Percentiles rank a stretch among this genome's conserved stretches.
phyloP scores from a whole-genome alignment of 2,797 vertebrate species.

The Tamandua tetradactyla region DNA sequence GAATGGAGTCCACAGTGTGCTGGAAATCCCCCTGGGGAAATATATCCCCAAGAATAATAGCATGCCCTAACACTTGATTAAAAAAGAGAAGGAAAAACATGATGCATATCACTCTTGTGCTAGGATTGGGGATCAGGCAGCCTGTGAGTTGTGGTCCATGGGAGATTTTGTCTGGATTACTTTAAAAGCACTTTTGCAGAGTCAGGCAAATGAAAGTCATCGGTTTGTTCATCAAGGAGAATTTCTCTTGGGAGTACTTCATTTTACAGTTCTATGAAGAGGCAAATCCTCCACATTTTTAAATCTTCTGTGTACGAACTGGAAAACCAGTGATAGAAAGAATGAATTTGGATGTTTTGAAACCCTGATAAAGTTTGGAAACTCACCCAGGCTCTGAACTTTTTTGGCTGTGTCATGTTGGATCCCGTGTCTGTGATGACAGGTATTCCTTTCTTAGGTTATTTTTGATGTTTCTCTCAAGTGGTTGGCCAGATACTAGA shows the following conservation, averaged over 20 bases:
- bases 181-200: constrained; percentile 77
- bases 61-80: constrained; percentile 72
- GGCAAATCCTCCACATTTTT: constrained; percentile 63
- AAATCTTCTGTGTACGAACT: constrained; percentile 64
- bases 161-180: constrained; percentile 74
- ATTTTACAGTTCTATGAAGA: constrained; percentile 72
- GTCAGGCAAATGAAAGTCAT: constrained; percentile 75
- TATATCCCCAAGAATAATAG: constrained; percentile 36
- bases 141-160: not conserved
- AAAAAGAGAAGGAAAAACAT: constrained; percentile 58
- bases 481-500: not conserved
- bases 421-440: not conserved
- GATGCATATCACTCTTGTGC: constrained; percentile 51
- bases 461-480: not conserved
- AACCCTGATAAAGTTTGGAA: constrained; percentile 56
- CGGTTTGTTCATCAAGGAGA: constrained; percentile 75
- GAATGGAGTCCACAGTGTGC: constrained; percentile 11
- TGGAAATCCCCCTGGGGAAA: constrained; percentile 72
- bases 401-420: not conserved
- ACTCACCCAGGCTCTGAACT: constrained; percentile 56
- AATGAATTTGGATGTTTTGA: constrained; percentile 54
- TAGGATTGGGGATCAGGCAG: constrained; percentile 45
- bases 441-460: constrained; percentile 17
- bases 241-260: constrained; percentile 71
- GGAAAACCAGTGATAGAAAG: constrained; percentile 54